Conservation (phyloP, 2,888 invertebrate genomes). For the Bombylius major region DNA sequence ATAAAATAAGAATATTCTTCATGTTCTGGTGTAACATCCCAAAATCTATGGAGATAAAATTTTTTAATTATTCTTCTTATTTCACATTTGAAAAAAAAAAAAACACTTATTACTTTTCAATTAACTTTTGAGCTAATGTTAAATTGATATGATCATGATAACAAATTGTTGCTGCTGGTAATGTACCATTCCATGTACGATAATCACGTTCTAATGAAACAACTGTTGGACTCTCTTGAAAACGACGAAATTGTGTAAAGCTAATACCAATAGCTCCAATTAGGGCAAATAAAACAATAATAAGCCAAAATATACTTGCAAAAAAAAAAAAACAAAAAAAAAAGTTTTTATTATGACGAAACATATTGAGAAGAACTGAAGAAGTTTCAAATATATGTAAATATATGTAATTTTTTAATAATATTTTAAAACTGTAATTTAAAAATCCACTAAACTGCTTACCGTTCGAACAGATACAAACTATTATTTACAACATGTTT, state of each 20-base stretch:
- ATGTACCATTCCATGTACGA: slow-evolving; percentile 30
- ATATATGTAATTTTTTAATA: too few relatives aligned
- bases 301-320: neutral
- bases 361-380: too few relatives aligned
- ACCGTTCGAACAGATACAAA: too few relatives aligned
- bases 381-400: too few relatives aligned
- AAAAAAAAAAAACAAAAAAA: neutral
- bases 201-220: slow-evolving; percentile 33
- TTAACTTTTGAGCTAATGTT: slow-evolving; percentile 26
- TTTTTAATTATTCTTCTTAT: too few relatives aligned
- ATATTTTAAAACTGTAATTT: too few relatives aligned
- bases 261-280: slow-evolving; percentile 22
- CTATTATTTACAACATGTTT: too few relatives aligned
- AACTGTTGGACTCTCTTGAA: slow-evolving; percentile 28
- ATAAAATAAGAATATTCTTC: slow-evolving; percentile 38
- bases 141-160: slow-evolving; percentile 30
- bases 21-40: slow-evolving; percentile 35
- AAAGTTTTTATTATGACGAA: too few relatives aligned
- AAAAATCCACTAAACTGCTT: too few relatives aligned
- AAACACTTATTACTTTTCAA: slow-evolving; percentile 17
- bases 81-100: too few relatives aligned
- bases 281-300: slow-evolving; percentile 18
- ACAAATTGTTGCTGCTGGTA: slow-evolving; percentile 33
- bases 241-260: slow-evolving; percentile 24
- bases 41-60: slow-evolving; percentile 17